A percentile compares a stretch with the other conserved stretches of the same genome.
Conservation (phyloP, 2,888 invertebrate genomes). For the Rhagonycha fulva region DNA sequence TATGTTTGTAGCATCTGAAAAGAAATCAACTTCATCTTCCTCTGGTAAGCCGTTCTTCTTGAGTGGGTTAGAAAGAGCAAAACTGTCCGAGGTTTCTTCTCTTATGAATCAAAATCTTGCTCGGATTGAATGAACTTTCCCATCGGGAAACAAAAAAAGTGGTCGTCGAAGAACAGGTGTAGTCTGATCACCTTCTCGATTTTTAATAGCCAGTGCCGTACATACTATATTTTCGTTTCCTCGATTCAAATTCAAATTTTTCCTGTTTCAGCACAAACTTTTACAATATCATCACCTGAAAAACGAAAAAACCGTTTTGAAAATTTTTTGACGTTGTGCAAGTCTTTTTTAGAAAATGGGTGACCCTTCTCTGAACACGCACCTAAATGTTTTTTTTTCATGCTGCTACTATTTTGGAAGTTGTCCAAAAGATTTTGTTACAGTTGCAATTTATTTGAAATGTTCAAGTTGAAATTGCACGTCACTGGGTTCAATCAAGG, state of each 20-base stretch:
- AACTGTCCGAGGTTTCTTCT: conserved; percentile 15
- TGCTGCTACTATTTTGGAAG: neutral
- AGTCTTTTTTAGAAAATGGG: too few species aligned
- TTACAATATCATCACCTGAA: neutral
- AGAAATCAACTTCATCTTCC: conserved; percentile 18
- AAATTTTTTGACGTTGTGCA: too few species aligned
- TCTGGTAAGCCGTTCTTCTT: conserved; percentile 16
- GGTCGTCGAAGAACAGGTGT: conserved; percentile 46
- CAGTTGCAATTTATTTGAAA: neutral
- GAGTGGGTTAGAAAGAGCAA: conserved; percentile 1
- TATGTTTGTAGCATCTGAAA: conserved; percentile 14
- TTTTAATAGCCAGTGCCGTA: conserved; percentile 34
- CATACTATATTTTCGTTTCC: neutral
- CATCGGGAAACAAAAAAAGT: conserved; percentile 43
- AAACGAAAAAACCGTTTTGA: too few species aligned
- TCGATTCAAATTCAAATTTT: neutral
- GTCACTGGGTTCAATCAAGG: conserved; percentile 4
- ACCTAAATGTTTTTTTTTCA: neutral
- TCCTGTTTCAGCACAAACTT: neutral
- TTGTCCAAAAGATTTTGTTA: neutral
- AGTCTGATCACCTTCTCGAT: conserved; percentile 42
- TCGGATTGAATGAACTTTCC: conserved; percentile 47
- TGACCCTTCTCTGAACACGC: too few species aligned
- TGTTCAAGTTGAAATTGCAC: neutral
- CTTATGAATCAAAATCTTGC: conserved; percentile 37